Percentiles rank a stretch among this genome's conserved stretches.
Evolutionary conservation across 1,140 invertebrate genomes (phyloP).

Genomic region (Heterodera carotae): DNA sequence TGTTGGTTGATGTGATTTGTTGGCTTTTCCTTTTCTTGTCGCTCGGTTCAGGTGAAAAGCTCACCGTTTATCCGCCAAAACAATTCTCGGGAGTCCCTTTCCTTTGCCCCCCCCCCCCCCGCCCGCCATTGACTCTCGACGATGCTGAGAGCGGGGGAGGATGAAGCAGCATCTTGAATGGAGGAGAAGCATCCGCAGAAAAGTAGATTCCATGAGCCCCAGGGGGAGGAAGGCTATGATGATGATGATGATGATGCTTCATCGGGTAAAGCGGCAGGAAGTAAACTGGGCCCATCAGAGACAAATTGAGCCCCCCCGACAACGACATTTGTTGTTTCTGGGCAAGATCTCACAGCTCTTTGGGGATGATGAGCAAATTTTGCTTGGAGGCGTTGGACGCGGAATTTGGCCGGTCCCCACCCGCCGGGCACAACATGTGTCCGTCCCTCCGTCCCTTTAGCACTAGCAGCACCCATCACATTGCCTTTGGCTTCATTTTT

Average conservation of each 20-base stretch:
- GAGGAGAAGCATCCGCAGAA: not conserved
- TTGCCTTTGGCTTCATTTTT: not conserved
- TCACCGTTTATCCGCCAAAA: not conserved
- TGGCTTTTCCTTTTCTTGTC: not conserved
- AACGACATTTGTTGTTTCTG: not conserved
- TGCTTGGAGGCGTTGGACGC: too few species aligned
- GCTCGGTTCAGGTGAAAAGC: not conserved
- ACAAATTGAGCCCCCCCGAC: not conserved
- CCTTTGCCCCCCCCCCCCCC: too few species aligned
- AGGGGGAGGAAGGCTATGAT: not conserved
- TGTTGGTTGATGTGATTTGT: not conserved
- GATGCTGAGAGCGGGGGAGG: not conserved
- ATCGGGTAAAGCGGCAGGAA: not conserved
- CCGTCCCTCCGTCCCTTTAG: too few species aligned
- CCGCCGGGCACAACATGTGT: not conserved
- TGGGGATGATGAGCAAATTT: too few species aligned
- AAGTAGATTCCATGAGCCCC: not conserved
- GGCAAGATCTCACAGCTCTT: too few species aligned
- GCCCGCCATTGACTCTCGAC: not conserved
- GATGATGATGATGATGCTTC: not conserved
- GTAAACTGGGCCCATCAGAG: not conserved
- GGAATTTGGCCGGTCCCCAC: too few species aligned
- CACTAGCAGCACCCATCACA: not conserved
- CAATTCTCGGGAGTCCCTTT: not conserved
- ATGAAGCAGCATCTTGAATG: slow-evolving; percentile 2